A percentile compares a stretch with the other conserved stretches of the same genome.
phyloP scores from a whole-genome alignment of 2,888 invertebrate genomes.

The Rhaphigaster nebulosa region DNA sequence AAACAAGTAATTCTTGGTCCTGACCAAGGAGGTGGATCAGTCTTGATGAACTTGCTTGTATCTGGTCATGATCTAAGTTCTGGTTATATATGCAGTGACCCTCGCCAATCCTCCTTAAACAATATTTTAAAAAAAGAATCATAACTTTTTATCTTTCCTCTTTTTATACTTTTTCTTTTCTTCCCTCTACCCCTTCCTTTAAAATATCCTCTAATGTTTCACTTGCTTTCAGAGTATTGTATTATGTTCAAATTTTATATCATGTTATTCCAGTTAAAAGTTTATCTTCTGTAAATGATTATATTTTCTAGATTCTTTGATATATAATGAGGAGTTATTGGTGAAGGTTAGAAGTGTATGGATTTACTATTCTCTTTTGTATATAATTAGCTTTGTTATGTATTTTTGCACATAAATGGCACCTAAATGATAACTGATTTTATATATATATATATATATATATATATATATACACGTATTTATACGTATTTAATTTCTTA shows the following conservation, averaged over 20 bases:
- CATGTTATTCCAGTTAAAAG: slow-evolving; percentile 19
- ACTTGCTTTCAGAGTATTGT: background rate
- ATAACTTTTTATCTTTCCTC: slow-evolving; percentile 10
- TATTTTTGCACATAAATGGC: slow-evolving; percentile 45
- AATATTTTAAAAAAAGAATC: slow-evolving; percentile 40
- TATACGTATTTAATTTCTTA: too few relatives aligned
- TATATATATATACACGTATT: background rate
- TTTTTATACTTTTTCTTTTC: background rate
- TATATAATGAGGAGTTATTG: background rate
- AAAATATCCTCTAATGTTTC: background rate
- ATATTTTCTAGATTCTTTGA: background rate
- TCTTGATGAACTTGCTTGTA: slow-evolving; percentile 94
- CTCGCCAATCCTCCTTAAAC: slow-evolving; percentile 67
- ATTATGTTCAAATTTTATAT: slow-evolving; percentile 16
- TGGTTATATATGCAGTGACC: slow-evolving; percentile 88
- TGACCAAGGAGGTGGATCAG: slow-evolving; percentile 73
- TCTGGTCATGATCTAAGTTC: slow-evolving; percentile 95
- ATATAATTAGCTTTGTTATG: slow-evolving; percentile 29
- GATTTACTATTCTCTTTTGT: background rate
- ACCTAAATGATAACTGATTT: background rate
- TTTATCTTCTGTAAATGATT: slow-evolving; percentile 29
- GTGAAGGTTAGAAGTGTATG: slow-evolving; percentile 34
- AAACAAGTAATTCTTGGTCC: slow-evolving; percentile 69
- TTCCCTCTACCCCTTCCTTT: background rate
- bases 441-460: background rate